Base-by-base conservation (phyloP, 1,140 invertebrate genomes). In the Druon quercuslanigerum region DNA sequence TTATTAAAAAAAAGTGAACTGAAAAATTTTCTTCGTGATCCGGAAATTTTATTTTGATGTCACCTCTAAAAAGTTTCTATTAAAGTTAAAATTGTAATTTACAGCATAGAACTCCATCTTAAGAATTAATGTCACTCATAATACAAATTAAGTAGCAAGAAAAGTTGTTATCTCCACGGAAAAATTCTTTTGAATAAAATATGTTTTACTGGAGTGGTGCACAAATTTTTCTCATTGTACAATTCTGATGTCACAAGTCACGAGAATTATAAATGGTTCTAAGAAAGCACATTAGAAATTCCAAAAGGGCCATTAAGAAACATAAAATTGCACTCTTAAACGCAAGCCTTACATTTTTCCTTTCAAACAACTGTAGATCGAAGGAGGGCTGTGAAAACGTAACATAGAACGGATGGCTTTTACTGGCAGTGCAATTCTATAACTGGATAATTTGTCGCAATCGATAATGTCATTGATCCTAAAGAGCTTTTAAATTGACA, bases 361-460 rank as follows among this genome's bases (percentile, higher is more conserved):
- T 66, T 66, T 66, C 60, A 66, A 66, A 40, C 60, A 66, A 66
- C 14, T 66, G 11, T 46, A 46, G 40, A 46, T 46, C 40, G 40
- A 46, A 46, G 2, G 40, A 11, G 40, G 40, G 40, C 40, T 46
- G 5, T 46, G 40, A 46, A 46, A 46, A 46, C 40, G 7, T 46
- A 46, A 46, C 9, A 14, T 66, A 33, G 25, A 16, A 33, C 13
- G 8, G 11, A 60, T 60, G 60, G 25, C 60, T 66, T 66, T 66
- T 66, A 33, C 60, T 66, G 60, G 25, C 60, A 66, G 46, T 8
- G 60, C 60, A 66, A 66, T 66, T 40, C 25, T 66, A 33, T 66
- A 66, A 66, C 33, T 33, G 33, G 60, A 66, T 66, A 66, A 66
- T 66, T 66, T 66, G 60, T 66, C 60, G 25, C 25, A 66, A 66